These are phyloP conservation scores for Scytalopus superciliaris DNA, from an alignment of 2,113 vertebrate genomes.

Conservation along the genomic window DNA sequence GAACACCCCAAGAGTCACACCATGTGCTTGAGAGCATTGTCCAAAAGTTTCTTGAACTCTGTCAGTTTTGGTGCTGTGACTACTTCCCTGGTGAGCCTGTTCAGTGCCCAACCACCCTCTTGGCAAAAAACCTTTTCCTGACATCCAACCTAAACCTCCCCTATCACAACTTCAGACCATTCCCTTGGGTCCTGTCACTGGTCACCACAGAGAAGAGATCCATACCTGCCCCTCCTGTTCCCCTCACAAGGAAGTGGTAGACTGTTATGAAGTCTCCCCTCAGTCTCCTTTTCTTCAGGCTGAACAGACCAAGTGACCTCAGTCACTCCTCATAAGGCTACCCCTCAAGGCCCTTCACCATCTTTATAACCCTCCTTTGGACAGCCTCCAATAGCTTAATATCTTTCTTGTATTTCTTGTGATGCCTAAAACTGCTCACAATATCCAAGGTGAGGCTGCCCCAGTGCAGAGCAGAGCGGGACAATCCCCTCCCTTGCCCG, in stretches of 20 bases:
- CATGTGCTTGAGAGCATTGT: no score
- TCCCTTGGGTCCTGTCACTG: rapidly evolving
- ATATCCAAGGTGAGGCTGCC: neutral
- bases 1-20: neutral
- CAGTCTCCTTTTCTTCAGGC: neutral
- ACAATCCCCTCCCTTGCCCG: neutral
- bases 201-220: neutral
- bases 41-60: neutral
- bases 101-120: neutral
- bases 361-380: neutral
- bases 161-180: neutral
- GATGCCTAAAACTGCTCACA: neutral
- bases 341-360: neutral
- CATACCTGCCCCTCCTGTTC: neutral
- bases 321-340: rapidly evolving
- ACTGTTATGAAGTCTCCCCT: neutral
- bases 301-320: neutral
- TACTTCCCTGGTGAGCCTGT: neutral
- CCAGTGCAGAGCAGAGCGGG: neutral
- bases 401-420: neutral
- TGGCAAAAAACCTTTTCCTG: neutral
- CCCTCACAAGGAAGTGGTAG: neutral
- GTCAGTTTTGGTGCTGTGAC: neutral
- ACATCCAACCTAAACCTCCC: neutral
- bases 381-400: neutral